Conservation (phyloP, 2,113 vertebrate genomes). For the Chascanopsetta lugubris region DNA sequence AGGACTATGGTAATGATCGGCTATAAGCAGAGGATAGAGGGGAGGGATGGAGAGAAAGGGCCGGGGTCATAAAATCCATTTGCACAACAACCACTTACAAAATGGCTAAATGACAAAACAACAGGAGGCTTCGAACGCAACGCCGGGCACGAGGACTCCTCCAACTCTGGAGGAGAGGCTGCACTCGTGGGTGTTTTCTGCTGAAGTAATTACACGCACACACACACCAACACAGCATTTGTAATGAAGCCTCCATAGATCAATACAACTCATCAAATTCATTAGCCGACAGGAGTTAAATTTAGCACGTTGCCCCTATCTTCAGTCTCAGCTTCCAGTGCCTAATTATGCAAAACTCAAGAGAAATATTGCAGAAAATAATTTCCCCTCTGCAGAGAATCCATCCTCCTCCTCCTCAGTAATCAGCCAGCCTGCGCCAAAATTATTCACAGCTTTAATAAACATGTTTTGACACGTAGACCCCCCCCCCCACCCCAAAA, state of each 20-base stretch:
- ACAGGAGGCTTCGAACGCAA: conserved; percentile 53
- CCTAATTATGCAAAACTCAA: conserved; percentile 68
- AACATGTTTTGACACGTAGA: conserved; percentile 54
- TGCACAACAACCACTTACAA: conserved; percentile 73
- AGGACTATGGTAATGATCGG: conserved; percentile 57
- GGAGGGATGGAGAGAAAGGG: conserved; percentile 58
- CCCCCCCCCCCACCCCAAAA: conserved; percentile 3
- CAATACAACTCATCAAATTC: conserved; percentile 73
- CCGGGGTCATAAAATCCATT: conserved; percentile 71
- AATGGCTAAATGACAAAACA: conserved; percentile 70
- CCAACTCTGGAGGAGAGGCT: conserved; percentile 26
- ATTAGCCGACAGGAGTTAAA: conserved; percentile 67
- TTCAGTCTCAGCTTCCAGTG: conserved; percentile 41
- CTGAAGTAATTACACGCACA: conserved; percentile 40
- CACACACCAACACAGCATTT: conserved; percentile 48
- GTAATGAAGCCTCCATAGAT: conserved; percentile 69
- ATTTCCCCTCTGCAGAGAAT: conserved; percentile 48
- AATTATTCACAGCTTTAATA: conserved; percentile 61
- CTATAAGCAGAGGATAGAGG: conserved; percentile 43
- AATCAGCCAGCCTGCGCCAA: conserved; percentile 34
- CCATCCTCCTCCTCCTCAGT: conserved; percentile 43
- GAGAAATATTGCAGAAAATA: conserved; percentile 66
- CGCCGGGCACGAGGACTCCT: conserved; percentile 39
- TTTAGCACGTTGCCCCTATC: conserved; percentile 48
- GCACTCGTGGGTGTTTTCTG: conserved; percentile 36